phyloP scores from a whole-genome alignment of 2,113 vertebrate genomes.

The Bubo blakistoni region DNA sequence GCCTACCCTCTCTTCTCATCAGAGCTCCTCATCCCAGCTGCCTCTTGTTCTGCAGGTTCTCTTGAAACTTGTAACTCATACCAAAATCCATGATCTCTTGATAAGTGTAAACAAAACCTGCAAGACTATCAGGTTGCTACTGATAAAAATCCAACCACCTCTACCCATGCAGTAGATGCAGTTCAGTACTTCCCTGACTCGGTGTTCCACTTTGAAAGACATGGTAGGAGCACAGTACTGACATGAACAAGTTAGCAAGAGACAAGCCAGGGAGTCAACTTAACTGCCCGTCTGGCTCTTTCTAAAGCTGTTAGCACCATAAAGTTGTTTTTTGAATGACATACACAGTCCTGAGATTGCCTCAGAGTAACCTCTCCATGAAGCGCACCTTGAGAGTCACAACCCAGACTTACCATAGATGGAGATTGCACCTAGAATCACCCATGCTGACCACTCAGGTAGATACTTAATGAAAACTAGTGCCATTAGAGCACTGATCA shows the following conservation, averaged over 20 bases:
- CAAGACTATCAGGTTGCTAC: not conserved
- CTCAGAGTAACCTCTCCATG: not conserved
- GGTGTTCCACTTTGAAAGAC: not conserved
- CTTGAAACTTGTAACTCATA: not conserved
- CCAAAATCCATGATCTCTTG: not conserved
- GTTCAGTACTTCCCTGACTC: not conserved
- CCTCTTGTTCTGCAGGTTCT: slow-evolving; percentile 7
- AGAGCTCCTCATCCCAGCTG: not conserved
- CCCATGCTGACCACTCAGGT: slow-evolving; percentile 96
- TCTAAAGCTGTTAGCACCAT: not conserved
- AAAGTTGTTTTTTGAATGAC: not conserved
- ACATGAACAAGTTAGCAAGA: not conserved
- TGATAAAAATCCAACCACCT: not conserved
- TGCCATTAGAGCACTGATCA: slow-evolving; percentile 98
- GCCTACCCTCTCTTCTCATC: not conserved
- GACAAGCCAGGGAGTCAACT: not conserved
- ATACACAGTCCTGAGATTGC: not conserved
- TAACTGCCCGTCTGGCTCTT: not conserved
- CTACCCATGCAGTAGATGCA: not conserved
- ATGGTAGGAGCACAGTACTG: not conserved
- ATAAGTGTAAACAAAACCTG: not conserved
- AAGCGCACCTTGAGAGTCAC: not conserved
- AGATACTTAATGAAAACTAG: slow-evolving; percentile 98
- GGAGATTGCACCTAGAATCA: slow-evolving; percentile 95
- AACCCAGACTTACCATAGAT: slow-evolving; percentile 83